A percentile compares a stretch with the other conserved stretches of the same genome.
These are phyloP conservation scores for Lithophane semibrunnea DNA, from an alignment of 2,888 invertebrate species.

Conservation along the genomic window DNA sequence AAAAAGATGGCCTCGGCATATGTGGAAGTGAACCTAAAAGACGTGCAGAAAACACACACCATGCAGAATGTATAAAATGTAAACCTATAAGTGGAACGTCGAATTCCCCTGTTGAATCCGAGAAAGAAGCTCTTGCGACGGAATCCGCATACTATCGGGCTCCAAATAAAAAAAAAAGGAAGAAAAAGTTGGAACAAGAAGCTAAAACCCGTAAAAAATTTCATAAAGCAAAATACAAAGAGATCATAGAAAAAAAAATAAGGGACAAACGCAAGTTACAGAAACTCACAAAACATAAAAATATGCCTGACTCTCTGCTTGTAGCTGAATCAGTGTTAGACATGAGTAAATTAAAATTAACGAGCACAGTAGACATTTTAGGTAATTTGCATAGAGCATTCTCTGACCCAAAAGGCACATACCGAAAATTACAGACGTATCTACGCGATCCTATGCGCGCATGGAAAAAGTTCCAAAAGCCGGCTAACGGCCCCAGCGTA, in stretches of 20 bases:
- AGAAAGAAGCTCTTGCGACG: slow-evolving; percentile 5
- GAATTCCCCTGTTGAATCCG: slow-evolving; percentile 8
- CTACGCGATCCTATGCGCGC: slow-evolving; percentile 57
- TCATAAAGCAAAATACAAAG: slow-evolving; percentile 52
- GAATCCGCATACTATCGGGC: background rate
- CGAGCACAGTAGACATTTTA: slow-evolving; percentile 28
- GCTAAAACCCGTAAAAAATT: slow-evolving; percentile 35
- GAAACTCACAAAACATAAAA: slow-evolving; percentile 53
- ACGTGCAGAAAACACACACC: background rate
- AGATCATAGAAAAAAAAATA: slow-evolving; percentile 36
- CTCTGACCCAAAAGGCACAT: slow-evolving; percentile 63
- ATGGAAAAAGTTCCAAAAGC: slow-evolving; percentile 44
- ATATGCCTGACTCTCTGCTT: slow-evolving; percentile 55
- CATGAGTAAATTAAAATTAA: slow-evolving; percentile 51
- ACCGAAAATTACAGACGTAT: slow-evolving; percentile 47
- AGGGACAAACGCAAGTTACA: slow-evolving; percentile 51
- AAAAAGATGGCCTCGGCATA: background rate
- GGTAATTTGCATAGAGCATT: slow-evolving; percentile 59
- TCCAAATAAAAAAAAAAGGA: slow-evolving; percentile 30
- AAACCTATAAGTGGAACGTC: slow-evolving; percentile 16
- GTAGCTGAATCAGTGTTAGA: slow-evolving; percentile 65
- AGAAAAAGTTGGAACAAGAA: slow-evolving; percentile 20
- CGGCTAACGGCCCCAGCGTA: slow-evolving; percentile 56
- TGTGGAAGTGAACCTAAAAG: slow-evolving; percentile 25
- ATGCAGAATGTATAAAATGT: background rate